Evolutionary conservation across 2,797 vertebrate species (phyloP).

Genomic region (Parauchenoglanis punctatus): DNA sequence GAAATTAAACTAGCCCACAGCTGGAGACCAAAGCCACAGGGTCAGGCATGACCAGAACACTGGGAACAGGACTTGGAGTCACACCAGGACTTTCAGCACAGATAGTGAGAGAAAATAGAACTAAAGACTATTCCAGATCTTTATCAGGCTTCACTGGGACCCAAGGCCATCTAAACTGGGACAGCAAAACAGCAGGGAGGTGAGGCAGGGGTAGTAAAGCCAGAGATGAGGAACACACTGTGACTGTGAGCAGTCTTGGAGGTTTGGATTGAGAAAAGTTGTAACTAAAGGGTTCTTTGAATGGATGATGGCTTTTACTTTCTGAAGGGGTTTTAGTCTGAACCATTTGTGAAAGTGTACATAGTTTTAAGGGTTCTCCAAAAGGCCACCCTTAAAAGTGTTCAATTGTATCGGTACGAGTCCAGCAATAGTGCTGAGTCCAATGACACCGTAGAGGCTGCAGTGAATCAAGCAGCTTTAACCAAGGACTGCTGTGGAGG

Average conservation of each 20-base stretch:
- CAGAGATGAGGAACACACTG: neutral
- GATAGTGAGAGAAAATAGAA: conserved; percentile 1
- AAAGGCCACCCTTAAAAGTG: neutral
- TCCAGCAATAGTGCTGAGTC: neutral
- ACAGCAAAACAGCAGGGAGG: conserved; percentile 19
- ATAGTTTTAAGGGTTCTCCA: neutral
- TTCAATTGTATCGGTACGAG: neutral
- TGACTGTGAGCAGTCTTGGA: conserved; percentile 4
- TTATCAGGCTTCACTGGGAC: conserved; percentile 1
- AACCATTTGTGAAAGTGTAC: neutral
- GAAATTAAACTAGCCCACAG: neutral
- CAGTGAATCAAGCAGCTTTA: neutral
- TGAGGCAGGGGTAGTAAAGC: conserved; percentile 1
- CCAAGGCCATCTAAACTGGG: conserved; percentile 6
- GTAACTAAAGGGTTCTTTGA: neutral
- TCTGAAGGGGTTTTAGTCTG: neutral
- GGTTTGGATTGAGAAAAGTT: conserved; percentile 3
- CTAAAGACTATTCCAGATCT: conserved; percentile 10
- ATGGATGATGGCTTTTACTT: neutral
- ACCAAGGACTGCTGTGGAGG: neutral
- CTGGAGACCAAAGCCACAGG: neutral
- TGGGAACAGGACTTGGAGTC: neutral
- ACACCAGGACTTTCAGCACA: neutral
- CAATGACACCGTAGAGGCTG: neutral
- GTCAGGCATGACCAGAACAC: neutral